Evolutionary conservation across 2,797 vertebrate species (phyloP).

Genomic region (Sebastes oblongus): DNA sequence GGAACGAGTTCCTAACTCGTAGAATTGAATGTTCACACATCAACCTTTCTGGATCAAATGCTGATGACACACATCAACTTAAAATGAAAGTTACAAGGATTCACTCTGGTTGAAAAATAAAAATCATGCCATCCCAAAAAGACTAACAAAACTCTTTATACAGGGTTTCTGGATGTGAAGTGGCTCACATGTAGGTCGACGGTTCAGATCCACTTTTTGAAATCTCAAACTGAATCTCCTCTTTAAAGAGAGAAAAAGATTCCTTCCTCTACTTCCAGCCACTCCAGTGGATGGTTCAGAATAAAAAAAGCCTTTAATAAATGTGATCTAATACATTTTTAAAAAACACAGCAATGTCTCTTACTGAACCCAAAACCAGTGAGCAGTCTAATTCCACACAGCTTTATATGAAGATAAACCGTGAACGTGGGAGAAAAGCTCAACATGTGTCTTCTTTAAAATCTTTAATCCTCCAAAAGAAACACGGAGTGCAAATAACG

Average conservation of each 20-base stretch:
- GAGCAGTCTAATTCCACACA: not conserved
- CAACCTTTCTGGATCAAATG: not conserved
- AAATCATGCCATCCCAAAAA: not conserved
- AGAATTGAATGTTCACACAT: not conserved
- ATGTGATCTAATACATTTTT: not conserved
- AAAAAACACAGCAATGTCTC: not conserved
- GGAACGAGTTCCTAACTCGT: no score
- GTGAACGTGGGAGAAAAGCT: not conserved
- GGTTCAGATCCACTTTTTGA: not conserved
- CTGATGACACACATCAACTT: not conserved
- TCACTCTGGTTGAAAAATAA: no score
- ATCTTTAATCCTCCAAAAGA: not conserved
- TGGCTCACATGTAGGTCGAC: not conserved
- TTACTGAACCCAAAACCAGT: not conserved
- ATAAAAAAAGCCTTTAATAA: not conserved
- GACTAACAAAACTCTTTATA: not conserved
- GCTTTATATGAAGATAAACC: not conserved
- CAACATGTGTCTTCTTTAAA: not conserved
- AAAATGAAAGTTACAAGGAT: not conserved
- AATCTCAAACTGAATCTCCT: not conserved
- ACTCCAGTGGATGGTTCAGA: no score
- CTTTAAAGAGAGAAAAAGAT: not conserved
- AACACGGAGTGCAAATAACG: accelerated
- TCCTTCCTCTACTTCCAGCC: no score
- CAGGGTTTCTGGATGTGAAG: not conserved